Evolutionary conservation across 2,797 vertebrate genomes (phyloP), one percentile per base, ranked within the genome.

Genomic region (Myotis vivesi): DNA sequence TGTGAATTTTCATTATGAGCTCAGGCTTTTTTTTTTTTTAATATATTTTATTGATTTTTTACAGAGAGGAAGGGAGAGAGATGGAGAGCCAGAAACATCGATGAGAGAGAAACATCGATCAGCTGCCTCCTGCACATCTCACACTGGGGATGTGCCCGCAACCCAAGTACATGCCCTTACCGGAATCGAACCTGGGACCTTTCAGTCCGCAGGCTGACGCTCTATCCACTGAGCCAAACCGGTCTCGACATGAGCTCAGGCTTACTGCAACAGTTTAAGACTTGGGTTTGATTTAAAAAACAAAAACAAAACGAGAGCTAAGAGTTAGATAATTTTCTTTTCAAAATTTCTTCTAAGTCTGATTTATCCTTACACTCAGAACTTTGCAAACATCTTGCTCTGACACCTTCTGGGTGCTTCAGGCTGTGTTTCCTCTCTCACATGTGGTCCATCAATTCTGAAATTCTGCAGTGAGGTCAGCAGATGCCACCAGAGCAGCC

Each of bases 1-100:
- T 79, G 16, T 82, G 49, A 59, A 87, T 68, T 97, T 96, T 89
- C 22, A 25, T 59, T 71, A 36, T 84, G 72, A 81, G 9, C 20
- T 92, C 53, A 92, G 51, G 51, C 49, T 96, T 83, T n/a, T n/a
- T n/a, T n/a, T n/a, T n/a, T n/a, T n/a, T n/a, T n/a, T n/a, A n/a
- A n/a, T n/a, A n/a, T n/a, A n/a, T n/a, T n/a, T n/a, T n/a, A n/a
- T n/a, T n/a, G n/a, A n/a, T n/a, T n/a, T n/a, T n/a, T n/a, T n/a
- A n/a, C n/a, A n/a, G n/a, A n/a, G n/a, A n/a, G n/a, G n/a, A n/a
- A n/a, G n/a, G n/a, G n/a, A n/a, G n/a, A n/a, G n/a, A n/a, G n/a
- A n/a, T n/a, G n/a, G n/a, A n/a, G n/a, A n/a, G n/a, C n/a, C n/a
- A n/a, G n/a, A n/a, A n/a, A n/a, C n/a, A n/a, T n/a, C n/a, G n/a